Evolutionary conservation across 37 sponge, comb jelly and placozoan genomes (phyloP).

Genomic region (Chondrosia reniformis): DNA sequence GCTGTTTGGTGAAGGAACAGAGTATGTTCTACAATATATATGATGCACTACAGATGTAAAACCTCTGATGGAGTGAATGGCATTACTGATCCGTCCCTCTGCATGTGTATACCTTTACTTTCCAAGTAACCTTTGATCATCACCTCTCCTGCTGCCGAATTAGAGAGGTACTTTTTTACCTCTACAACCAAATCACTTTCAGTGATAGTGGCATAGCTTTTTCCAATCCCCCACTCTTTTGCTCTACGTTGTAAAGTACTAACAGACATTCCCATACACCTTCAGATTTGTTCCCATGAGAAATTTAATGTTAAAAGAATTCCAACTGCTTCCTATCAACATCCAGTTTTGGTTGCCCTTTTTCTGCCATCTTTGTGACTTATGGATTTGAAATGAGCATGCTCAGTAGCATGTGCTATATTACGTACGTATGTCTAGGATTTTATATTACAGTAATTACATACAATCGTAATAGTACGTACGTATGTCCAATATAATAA

Average conservation of each 20-base stretch:
- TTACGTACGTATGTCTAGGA: background rate
- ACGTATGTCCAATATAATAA: background rate
- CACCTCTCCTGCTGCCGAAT: slow-evolving; percentile 4
- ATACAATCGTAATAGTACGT: too few relatives aligned
- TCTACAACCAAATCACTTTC: background rate
- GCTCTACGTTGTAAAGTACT: slow-evolving; percentile 13
- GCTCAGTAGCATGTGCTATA: background rate
- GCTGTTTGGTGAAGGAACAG: slow-evolving; percentile 35
- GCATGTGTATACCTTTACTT: background rate
- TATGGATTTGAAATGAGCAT: background rate
- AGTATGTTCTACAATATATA: slow-evolving; percentile 16
- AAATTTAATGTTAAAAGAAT: background rate
- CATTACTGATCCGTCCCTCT: slow-evolving; percentile 13
- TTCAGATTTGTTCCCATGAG: slow-evolving; percentile 1
- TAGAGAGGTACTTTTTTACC: background rate
- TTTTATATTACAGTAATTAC: too few relatives aligned
- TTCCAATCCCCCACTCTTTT: background rate
- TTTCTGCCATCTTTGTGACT: background rate
- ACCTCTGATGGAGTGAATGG: slow-evolving; percentile 8
- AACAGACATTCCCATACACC: background rate
- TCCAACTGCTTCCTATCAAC: background rate
- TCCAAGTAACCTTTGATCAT: slow-evolving; percentile 13
- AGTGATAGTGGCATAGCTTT: background rate
- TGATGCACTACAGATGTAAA: background rate
- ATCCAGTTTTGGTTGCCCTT: background rate